phyloP scores from a whole-genome alignment of 1,140 invertebrate species.

The Drosophila athabasca region DNA sequence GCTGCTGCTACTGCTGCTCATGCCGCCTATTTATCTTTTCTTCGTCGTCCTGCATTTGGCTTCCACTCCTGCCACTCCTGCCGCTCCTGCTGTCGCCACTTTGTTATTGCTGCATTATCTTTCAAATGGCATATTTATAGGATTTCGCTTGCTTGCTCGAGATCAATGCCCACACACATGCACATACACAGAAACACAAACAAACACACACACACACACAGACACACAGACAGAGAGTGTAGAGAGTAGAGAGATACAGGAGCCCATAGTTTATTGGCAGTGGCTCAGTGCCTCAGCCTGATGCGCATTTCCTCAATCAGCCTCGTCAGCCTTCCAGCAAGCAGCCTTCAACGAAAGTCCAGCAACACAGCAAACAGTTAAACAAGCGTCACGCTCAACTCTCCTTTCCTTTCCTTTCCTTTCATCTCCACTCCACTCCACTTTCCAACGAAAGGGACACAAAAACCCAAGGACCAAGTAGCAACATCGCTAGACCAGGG shows the following conservation, averaged over 20 bases:
- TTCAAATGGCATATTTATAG: conserved; percentile 83
- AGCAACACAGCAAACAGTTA: conserved; percentile 62
- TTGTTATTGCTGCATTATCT: conserved; percentile 82
- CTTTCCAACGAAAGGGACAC: too few relatives aligned
- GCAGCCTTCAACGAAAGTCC: conserved; percentile 25
- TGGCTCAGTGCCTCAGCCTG: conserved; percentile 69
- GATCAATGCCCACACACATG: conserved; percentile 46
- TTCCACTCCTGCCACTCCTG: conserved; percentile 22
- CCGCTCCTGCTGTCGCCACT: conserved; percentile 39
- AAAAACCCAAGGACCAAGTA: too few relatives aligned
- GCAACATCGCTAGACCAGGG: too few relatives aligned
- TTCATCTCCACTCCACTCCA: background rate
- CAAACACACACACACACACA: conserved; percentile 3
- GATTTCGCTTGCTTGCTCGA: conserved; percentile 56
- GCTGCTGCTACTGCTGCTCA: too few relatives aligned
- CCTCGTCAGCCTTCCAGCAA: conserved; percentile 38
- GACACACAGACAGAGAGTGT: background rate
- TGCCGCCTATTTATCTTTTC: conserved; percentile 77
- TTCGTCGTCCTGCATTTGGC: conserved; percentile 31
- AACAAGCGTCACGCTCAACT: conserved; percentile 55
- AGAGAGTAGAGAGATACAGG: conserved; percentile 9
- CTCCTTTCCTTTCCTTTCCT: background rate
- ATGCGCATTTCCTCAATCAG: conserved; percentile 81
- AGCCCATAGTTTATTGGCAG: conserved; percentile 74
- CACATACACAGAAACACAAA: conserved; percentile 3